These are phyloP conservation scores for Semnornis frantzii DNA, from an alignment of 2,113 vertebrate species.

Conservation along the genomic window DNA sequence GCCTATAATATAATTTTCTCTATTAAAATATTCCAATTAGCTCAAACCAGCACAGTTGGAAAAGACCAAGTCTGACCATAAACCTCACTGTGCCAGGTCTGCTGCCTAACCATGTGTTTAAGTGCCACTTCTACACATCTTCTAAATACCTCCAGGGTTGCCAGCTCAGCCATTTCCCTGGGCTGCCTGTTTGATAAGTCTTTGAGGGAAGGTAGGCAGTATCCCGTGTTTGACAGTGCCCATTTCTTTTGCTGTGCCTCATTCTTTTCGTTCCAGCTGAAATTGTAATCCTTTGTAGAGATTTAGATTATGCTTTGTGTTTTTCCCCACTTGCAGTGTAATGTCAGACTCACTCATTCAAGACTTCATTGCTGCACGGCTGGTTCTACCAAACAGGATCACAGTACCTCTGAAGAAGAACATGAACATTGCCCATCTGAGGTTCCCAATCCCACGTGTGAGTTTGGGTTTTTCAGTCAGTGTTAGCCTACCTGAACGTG, in stretches of 20 bases:
- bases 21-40: too few species aligned
- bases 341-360: conserved; percentile 88
- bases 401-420: conserved; percentile 91
- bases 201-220: background rate
- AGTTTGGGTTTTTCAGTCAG: conserved; percentile 47
- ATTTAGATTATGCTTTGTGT: background rate
- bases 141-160: background rate
- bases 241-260: background rate
- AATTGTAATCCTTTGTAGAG: background rate
- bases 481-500: background rate
- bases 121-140: background rate
- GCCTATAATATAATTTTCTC: too few species aligned
- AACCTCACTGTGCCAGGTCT: background rate
- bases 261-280: background rate
- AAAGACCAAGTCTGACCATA: background rate
- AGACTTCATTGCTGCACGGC: conserved; percentile 86
- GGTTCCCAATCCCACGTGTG: conserved; percentile 91
- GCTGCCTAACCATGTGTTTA: background rate
- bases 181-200: background rate
- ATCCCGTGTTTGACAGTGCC: background rate
- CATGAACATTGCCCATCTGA: conserved; percentile 87
- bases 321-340: conserved; percentile 69
- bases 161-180: background rate
- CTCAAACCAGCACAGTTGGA: too few species aligned
- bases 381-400: conserved; percentile 95